Conservation (phyloP, 2,888 invertebrate species). For the Choreutis nemorana region DNA sequence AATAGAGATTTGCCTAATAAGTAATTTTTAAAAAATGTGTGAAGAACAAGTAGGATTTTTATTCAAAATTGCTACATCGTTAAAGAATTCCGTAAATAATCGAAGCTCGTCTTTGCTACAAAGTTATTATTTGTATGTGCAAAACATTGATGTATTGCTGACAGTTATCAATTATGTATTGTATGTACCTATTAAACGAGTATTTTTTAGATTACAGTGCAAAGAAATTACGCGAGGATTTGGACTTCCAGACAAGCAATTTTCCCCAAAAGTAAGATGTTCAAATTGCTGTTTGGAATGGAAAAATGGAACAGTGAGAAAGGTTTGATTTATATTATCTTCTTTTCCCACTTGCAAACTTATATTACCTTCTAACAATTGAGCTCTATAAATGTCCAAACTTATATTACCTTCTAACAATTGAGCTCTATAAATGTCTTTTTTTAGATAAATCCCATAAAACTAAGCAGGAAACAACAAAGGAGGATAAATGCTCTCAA, state of each 20-base stretch:
- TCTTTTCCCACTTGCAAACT: neutral
- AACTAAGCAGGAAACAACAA: constrained; percentile 28
- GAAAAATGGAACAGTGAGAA: constrained; percentile 24
- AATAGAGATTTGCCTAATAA: too few species aligned
- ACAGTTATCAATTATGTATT: constrained; percentile 1
- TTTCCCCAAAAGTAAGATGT: constrained; percentile 36
- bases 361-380: neutral
- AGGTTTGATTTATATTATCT: constrained; percentile 18
- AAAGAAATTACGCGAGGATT: constrained; percentile 30
- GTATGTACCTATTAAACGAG: constrained; percentile 2
- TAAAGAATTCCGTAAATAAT: constrained; percentile 18
- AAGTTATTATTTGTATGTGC: constrained; percentile 51
- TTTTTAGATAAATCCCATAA: constrained; percentile 29
- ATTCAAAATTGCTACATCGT: constrained; percentile 26
- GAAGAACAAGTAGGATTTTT: constrained; percentile 37
- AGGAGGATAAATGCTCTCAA: constrained; percentile 22
- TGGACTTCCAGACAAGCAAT: constrained; percentile 37
- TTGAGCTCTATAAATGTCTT: neutral
- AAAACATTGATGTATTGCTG: neutral
- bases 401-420: neutral
- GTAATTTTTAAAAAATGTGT: constrained; percentile 21
- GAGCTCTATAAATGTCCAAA: neutral
- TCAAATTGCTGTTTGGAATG: constrained; percentile 41
- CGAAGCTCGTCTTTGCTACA: constrained; percentile 22
- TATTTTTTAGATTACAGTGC: constrained; percentile 36